Conservation (phyloP, 2,888 invertebrate genomes). For the Clistopyga incitator region DNA sequence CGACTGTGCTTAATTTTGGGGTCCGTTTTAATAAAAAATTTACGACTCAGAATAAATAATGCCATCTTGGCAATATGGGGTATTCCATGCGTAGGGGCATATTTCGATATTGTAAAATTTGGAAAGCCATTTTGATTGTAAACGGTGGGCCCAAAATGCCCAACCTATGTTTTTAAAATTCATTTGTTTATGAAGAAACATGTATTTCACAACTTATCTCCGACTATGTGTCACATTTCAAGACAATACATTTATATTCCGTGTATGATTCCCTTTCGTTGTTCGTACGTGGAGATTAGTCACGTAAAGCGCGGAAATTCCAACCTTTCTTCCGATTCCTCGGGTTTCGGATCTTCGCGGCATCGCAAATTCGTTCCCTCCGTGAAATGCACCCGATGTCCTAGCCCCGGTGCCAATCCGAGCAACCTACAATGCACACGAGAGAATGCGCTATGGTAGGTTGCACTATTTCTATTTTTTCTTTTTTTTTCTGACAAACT, state of each 20-base stretch:
- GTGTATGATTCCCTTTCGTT: background rate
- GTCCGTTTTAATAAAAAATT: too few relatives aligned
- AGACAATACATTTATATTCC: background rate
- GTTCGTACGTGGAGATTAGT: background rate
- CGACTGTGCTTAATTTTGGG: too few relatives aligned
- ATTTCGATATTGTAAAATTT: too few relatives aligned
- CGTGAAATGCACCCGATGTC: constrained; percentile 82
- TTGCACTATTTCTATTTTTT: constrained; percentile 53
- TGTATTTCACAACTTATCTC: background rate
- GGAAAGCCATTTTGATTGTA: too few relatives aligned
- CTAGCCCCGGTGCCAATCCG: constrained; percentile 82
- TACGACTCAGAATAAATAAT: too few relatives aligned
- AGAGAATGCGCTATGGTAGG: constrained; percentile 73
- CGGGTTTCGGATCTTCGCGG: constrained; percentile 81
- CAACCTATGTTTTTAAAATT: too few relatives aligned
- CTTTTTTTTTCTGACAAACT: constrained; percentile 50
- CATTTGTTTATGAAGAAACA: background rate
- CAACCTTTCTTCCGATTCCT: constrained; percentile 81
- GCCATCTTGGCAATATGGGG: too few relatives aligned
- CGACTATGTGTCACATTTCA: background rate
- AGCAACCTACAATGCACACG: constrained; percentile 84
- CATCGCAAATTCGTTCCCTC: constrained; percentile 83
- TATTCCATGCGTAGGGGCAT: too few relatives aligned
- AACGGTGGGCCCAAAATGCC: too few relatives aligned
- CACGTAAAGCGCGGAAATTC: constrained; percentile 66